Base-by-base conservation (phyloP, 2,888 invertebrate species). In the Choristoneura rosaceana region DNA sequence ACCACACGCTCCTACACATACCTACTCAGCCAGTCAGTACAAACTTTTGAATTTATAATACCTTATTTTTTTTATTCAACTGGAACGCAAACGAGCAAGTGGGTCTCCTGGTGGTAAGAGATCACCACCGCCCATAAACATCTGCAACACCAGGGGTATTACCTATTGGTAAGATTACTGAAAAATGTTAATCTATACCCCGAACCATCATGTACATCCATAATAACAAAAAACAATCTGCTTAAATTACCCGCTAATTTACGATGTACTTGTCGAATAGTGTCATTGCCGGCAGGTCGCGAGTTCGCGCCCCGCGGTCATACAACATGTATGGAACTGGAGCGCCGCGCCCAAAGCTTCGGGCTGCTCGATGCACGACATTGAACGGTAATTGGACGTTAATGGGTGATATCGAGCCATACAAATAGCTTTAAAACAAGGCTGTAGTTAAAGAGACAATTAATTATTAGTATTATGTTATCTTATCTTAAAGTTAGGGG, bases 341-440 rank as follows among this genome's bases (percentile, higher is more conserved):
- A 78, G 74, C 81, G 79, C 86, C 84, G 76, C 84, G 78, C 86
- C 84, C 25, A 50, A 47, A 45, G 33, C 61, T 70, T 50, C 33
- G 33, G 17, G 5, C 15, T 55, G 25, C 43, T 14, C 59, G 45
- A 47, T 59, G 43, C 67, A 43, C 58, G 67, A 38, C 45, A 47
- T 67, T 55, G 59, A 59, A n/a, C 47, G 17, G 43, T 67, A 60
- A 67, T 67, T 67, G 67, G 67, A 59, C 45, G 67, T 14, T 55
- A 66, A 43, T 55, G 17, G 61, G 60, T 8, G 38, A n/a, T 38
- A 59, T 34, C n/a, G n/a, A 34, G 4, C 34, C 64, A 34, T 47
- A 64, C 64, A 64, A 64, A 64, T 64, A 34, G n/a, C 15, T 50
- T 64, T 34, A 15, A 64, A 34, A 64, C 63, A 63, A 47, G 63